These are phyloP conservation scores for Microtus pennsylvanicus DNA, from an alignment of 2,113 vertebrate genomes.

Conservation along the genomic window DNA sequence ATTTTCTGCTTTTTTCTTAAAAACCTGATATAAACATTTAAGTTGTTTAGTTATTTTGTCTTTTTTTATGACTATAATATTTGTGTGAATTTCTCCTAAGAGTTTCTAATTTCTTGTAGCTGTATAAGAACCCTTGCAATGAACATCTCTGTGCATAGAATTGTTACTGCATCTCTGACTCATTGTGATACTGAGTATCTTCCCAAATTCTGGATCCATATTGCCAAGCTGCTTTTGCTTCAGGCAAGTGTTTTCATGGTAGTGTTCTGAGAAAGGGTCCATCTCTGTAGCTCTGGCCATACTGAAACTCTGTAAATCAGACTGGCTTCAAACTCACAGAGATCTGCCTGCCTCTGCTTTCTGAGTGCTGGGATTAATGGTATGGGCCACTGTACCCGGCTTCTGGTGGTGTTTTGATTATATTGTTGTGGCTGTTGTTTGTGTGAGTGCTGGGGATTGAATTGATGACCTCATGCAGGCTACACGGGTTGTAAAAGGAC, in stretches of 20 bases:
- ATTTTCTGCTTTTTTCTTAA: background rate
- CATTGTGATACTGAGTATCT: background rate
- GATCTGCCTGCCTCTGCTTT: background rate
- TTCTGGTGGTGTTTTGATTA: background rate
- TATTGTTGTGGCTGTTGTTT: background rate
- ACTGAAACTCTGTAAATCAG: background rate
- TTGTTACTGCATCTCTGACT: conserved; percentile 33
- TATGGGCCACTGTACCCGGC: background rate
- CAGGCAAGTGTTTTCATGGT: background rate
- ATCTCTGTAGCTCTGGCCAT: background rate
- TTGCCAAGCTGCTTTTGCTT: conserved; percentile 34
- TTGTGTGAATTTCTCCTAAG: conserved; percentile 50
- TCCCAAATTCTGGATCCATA: background rate
- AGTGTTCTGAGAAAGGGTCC: background rate
- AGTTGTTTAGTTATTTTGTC: conserved; percentile 28
- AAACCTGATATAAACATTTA: background rate
- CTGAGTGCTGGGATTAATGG: background rate
- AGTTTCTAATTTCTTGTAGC: conserved; percentile 25
- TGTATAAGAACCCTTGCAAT: background rate
- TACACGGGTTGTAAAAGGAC: background rate
- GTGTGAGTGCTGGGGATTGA: background rate
- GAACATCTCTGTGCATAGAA: conserved; percentile 28
- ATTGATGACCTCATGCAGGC: background rate
- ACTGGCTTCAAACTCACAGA: background rate
- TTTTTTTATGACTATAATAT: conserved; percentile 15